Base-by-base conservation (phyloP, 2,113 vertebrate species). In the Centropristis striata region DNA sequence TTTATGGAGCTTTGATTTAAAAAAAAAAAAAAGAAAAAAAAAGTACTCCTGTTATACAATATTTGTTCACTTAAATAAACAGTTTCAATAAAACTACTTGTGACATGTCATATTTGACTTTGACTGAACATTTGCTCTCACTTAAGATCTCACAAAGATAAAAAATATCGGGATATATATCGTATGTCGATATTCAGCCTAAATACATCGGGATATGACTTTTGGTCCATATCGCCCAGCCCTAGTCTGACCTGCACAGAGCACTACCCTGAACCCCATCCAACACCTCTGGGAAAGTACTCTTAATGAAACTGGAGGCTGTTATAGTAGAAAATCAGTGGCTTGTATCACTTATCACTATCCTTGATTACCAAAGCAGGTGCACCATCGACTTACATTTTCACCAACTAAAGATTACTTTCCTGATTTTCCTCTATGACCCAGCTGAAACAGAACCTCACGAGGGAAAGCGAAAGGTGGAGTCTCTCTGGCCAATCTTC, bases 401-500 rank as follows among this genome's bases (percentile, higher is more conserved):
- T 13, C 49, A 7, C 23, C 23, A 11, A 14, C n/a, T 8, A 4
- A 41, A 55, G 13, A 18, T 61, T n/a, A 74, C 18, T 3, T 12
- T 63, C 16, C 4, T 28, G 1, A 0, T 75, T 51, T 80, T 18
- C 12, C 1, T 60, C 2, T 54, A 20, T 70, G 1, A 76, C 28
- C 1, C 80, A 97, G 98, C 98, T 90, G 98, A 99, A 90, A 99
- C 98, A 0, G 98, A 99, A 46, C 98, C 98, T 8, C 98, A 99
- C 0, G 98, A 99, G 75, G 98, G 97, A 2, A 99, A 99, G 91
- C 93, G 98, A 60, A 99, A 99, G 70, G 97, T 99, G 71, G 98
- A 99, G 73, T 97, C 98, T 9, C 95, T 99, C 3, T 99, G 98
- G 98, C 98, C 98, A 0, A 99, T 99, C 85, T 99, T 99, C 94